Evolutionary conservation across 2,797 vertebrate genomes (phyloP).

Genomic region (Oreortyx pictus): DNA sequence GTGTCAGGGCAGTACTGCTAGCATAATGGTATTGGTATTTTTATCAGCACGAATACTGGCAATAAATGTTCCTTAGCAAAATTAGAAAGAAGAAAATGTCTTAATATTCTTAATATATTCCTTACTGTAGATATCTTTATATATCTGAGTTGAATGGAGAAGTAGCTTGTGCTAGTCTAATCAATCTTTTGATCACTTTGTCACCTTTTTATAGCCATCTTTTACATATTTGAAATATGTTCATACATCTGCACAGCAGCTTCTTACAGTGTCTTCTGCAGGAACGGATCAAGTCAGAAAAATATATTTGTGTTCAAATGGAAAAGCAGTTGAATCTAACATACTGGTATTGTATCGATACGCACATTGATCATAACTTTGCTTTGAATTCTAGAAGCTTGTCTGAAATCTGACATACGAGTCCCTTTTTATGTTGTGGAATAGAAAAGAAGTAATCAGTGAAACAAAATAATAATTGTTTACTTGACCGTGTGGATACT

Average conservation of each 20-base stretch:
- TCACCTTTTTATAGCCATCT: neutral
- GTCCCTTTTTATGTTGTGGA: fast-evolving
- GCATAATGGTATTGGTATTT: neutral
- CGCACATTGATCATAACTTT: neutral
- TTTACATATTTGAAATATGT: neutral
- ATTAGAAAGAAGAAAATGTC: neutral
- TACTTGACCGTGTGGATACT: neutral
- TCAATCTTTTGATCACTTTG: neutral
- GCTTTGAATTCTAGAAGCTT: neutral
- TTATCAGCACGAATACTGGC: neutral
- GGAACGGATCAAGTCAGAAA: neutral
- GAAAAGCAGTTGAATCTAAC: neutral
- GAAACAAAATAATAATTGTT: neutral
- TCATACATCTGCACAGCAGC: neutral
- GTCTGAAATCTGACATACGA: neutral
- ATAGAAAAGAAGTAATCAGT: neutral
- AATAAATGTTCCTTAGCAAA: neutral
- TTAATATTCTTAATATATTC: neutral
- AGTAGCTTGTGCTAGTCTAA: neutral
- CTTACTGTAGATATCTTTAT: neutral
- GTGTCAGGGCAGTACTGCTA: neutral
- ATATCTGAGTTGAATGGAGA: neutral
- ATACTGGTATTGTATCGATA: neutral
- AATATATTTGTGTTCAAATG: neutral
- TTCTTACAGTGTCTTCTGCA: neutral